phyloP scores from a whole-genome alignment of 2,797 vertebrate genomes.

The Spondyliosoma cantharus region DNA sequence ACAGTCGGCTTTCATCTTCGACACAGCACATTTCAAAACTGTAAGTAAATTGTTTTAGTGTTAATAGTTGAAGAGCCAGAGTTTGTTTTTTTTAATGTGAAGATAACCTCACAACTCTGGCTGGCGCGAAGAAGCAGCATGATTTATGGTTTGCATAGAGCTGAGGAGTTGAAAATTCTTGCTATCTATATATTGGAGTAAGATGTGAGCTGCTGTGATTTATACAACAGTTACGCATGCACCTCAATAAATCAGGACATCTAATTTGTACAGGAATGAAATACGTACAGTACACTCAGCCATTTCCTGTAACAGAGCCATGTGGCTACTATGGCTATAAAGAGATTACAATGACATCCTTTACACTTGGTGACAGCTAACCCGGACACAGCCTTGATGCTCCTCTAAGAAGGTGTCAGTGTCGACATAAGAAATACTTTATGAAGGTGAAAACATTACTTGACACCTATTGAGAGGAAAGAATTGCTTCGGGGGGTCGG shows the following conservation, averaged over 20 bases:
- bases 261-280: constrained; percentile 78
- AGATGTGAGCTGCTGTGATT: constrained; percentile 73
- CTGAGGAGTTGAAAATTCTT: constrained; percentile 60
- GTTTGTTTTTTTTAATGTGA: constrained; percentile 28
- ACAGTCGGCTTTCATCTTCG: not conserved
- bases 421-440: constrained; percentile 72
- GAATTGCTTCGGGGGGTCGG: constrained; percentile 71
- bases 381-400: constrained; percentile 83
- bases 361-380: constrained; percentile 79
- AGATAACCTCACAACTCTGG: constrained; percentile 39
- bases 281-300: constrained; percentile 67
- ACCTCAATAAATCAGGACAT: constrained; percentile 80
- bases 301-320: constrained; percentile 69
- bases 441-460: constrained; percentile 82
- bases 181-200: constrained; percentile 58
- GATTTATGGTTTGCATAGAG: constrained; percentile 64
- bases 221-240: constrained; percentile 56
- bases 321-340: constrained; percentile 66
- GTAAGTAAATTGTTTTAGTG: not conserved
- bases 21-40: not conserved
- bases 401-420: constrained; percentile 76
- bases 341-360: constrained; percentile 76
- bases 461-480: constrained; percentile 60
- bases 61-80: not conserved
- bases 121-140: constrained; percentile 9